Evolutionary conservation across 1,140 invertebrate genomes (phyloP), one percentile per base, ranked within the genome.

Genomic region (Brachystomella parvula): DNA sequence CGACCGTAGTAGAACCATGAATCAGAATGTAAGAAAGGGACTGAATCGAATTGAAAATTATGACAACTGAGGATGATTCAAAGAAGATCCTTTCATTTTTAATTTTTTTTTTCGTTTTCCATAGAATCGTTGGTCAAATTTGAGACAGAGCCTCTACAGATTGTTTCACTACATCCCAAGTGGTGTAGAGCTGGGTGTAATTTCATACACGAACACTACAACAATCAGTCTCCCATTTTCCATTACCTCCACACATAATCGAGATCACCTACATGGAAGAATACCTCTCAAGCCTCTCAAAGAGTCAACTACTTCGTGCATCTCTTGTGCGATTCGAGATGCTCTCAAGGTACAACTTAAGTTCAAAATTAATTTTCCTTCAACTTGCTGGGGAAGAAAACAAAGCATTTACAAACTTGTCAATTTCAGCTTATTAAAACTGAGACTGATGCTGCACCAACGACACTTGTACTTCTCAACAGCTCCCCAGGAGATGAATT

Each of bases 231-330:
- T 76, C 17, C 75, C 75, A n/a, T 62, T 75, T 31, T 75, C 74
- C 2, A 60, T 71, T 12, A 69, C 76, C 56, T 74, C 65, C 17
- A 68, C 72, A 32, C 69, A 70, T n/a, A 76, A 76, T 62, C 64
- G 75, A 29, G 75, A 76, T 49, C 72, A 71, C 44, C 64, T 76
- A 24, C 69, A 75, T 61, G 75, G 75, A 17, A 62, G 75, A 35
- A 75, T 76, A 61, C 75, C 75, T 28, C 64, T 73, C 1, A 28
- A 70, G 56, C 73, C 74, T 26, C 59, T 74, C 26, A 59, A 63
- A 6, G 70, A 69, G 19, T 60, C 68, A 9, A 66, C 70, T 39
- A 68, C 65, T 26, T 57, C 68, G 26, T 73, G 71, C 31, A 33
- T 73, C 29, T 70, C 71, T 1, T 73, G 71, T 61, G 69, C 71